Evolutionary conservation across 1,140 invertebrate genomes (phyloP).

Genomic region (Sipha flava): DNA sequence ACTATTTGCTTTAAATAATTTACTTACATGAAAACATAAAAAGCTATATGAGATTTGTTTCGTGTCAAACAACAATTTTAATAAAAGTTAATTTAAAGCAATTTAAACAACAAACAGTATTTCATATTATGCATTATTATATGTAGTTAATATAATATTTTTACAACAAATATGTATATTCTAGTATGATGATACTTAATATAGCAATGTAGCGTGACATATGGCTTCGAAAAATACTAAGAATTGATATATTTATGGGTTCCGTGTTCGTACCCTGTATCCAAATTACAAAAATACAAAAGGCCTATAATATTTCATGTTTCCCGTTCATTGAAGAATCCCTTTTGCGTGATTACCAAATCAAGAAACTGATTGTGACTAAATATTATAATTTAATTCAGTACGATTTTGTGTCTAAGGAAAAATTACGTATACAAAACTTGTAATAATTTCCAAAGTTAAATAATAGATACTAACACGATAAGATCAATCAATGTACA

Average conservation of each 20-base stretch:
- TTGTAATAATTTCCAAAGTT: no score
- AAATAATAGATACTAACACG: no score
- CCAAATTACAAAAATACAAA: background rate
- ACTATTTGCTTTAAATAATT: no score
- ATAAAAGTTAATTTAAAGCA: background rate
- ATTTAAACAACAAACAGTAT: background rate
- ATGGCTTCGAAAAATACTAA: conserved; percentile 7
- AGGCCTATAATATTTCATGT: background rate
- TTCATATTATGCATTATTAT: background rate
- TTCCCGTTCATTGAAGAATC: background rate
- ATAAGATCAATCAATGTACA: no score
- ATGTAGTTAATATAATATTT: background rate
- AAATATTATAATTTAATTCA: background rate
- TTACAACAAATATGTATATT: background rate
- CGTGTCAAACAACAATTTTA: background rate
- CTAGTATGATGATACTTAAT: background rate
- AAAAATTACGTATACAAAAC: no score
- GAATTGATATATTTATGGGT: conserved; percentile 6
- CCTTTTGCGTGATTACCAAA: background rate
- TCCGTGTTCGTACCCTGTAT: background rate
- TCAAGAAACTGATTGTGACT: background rate
- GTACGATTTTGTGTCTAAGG: no score
- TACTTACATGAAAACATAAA: no score
- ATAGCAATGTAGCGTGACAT: conserved; percentile 8
- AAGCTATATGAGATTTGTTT: background rate